Base-by-base conservation (phyloP, 2,797 vertebrate genomes). In the Lophotriccus pileatus region DNA sequence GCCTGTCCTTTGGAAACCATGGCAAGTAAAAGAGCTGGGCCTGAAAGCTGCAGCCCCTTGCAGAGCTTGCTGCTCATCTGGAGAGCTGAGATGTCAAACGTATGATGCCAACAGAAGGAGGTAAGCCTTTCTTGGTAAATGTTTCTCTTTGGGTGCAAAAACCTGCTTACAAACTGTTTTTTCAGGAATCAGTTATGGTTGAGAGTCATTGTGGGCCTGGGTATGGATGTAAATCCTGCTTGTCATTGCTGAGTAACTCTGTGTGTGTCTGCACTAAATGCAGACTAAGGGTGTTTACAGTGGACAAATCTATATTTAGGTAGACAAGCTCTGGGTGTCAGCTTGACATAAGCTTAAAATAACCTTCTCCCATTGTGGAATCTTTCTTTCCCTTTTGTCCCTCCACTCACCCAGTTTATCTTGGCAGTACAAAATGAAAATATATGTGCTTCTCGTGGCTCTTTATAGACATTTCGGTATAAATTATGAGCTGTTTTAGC, bases 261-360 rank as follows among this genome's bases (percentile, higher is more conserved):
- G 50, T 4, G 0, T 41, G 28, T 74, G 43, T 76, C 76, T 53
- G 83, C 69, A 81, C n/a, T 81, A 84, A 91, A 81, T 79, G 91
- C 87, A 93, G 70, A 86, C 63, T 93, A 77, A 93, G 78, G 69
- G 56, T 94, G 82, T 95, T 95, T 93, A 76, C 77, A 75, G 83
- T 84, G 80, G 58, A 49, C 70, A 73, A 69, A 82, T 90, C 93
- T 96, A 88, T 95, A 89, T 91, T 96, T 96, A 90, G 93, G 63
- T 96, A 84, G 91, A 63, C 43, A 67, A 82, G 85, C 25, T 24
- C 67, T 39, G 47, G 20, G 44, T 94, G 70, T 87, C 85, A 93
- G 59, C 91, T 90, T 96, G 87, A 79, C 55, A 32, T 15, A 18
- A 50, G 24, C 83, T 94, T 93, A 94, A 96, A 96, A 95, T 93